These are phyloP conservation scores for Hyposoter dolosus DNA, from an alignment of 2,888 invertebrate genomes.

Conservation along the genomic window DNA sequence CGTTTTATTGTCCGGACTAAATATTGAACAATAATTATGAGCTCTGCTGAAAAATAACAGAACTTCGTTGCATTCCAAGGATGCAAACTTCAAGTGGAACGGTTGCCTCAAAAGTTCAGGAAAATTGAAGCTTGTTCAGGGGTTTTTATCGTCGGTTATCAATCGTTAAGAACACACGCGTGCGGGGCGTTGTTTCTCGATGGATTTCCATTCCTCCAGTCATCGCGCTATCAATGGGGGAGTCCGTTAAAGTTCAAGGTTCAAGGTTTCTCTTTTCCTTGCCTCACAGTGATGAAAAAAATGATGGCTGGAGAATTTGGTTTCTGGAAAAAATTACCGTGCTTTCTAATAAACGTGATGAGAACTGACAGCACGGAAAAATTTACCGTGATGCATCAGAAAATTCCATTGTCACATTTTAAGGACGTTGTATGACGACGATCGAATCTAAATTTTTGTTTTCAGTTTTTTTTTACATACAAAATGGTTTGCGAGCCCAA, in stretches of 20 bases:
- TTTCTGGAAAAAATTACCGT: too few relatives aligned
- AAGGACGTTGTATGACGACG: too few relatives aligned
- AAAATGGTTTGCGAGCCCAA: too few relatives aligned
- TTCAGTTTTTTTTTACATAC: too few relatives aligned
- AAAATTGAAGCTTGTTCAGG: not conserved
- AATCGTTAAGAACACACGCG: not conserved
- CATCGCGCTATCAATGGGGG: not conserved
- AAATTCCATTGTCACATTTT: too few relatives aligned
- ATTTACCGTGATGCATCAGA: too few relatives aligned
- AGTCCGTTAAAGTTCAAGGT: constrained; percentile 12
- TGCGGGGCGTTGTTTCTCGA: not conserved
- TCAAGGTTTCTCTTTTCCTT: constrained; percentile 14
- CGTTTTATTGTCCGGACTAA: not conserved
- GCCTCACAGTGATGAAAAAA: not conserved
- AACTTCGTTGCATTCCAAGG: too few relatives aligned
- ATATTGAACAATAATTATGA: too few relatives aligned
- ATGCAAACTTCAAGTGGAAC: not conserved
- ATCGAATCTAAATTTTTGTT: too few relatives aligned
- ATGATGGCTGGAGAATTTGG: not conserved
- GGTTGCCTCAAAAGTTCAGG: not conserved
- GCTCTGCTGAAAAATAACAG: too few relatives aligned
- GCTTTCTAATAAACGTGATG: too few relatives aligned
- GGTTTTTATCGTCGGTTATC: not conserved
- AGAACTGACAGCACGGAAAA: too few relatives aligned
- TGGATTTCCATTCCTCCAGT: not conserved